A percentile compares a stretch with the other conserved stretches of the same genome.
phyloP scores from a whole-genome alignment of 2,888 invertebrate genomes.

The Plebejus anna region DNA sequence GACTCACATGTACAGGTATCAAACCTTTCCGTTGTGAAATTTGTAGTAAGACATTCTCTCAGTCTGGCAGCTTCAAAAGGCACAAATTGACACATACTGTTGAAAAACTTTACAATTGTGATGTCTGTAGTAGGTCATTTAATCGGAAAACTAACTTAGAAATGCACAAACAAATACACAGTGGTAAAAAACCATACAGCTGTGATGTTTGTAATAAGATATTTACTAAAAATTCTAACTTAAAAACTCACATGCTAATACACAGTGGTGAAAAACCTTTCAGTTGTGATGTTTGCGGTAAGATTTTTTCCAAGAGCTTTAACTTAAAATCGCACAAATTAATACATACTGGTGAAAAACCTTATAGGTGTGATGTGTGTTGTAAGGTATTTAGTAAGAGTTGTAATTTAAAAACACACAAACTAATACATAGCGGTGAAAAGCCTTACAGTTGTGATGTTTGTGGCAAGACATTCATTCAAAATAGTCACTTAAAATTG shows the following conservation, averaged over 20 bases:
- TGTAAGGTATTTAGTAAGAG: neutral
- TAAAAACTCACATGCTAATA: neutral
- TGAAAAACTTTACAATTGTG: neutral
- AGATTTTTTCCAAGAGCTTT: neutral
- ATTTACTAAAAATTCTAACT: neutral
- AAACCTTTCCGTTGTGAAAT: constrained; percentile 1
- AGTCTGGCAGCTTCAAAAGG: too few species aligned
- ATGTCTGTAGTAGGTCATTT: neutral
- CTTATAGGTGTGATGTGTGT: neutral
- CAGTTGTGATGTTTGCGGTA: neutral
- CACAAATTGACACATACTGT: neutral
- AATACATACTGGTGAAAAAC: neutral
- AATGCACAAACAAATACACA: neutral
- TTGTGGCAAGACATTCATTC: neutral
- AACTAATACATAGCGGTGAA: neutral
- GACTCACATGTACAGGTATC: neutral
- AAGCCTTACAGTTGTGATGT: neutral
- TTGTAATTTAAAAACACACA: neutral
- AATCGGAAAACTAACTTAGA: too few species aligned
- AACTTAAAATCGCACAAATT: neutral
- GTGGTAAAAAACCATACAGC: neutral
- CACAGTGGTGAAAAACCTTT: neutral
- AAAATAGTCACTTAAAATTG: neutral
- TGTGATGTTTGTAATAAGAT: constrained; percentile 4
- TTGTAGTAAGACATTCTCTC: neutral